Evolutionary conservation across 2,797 vertebrate genomes (phyloP), one percentile per base, ranked within the genome.

Genomic region (Gorsachius magnificus): DNA sequence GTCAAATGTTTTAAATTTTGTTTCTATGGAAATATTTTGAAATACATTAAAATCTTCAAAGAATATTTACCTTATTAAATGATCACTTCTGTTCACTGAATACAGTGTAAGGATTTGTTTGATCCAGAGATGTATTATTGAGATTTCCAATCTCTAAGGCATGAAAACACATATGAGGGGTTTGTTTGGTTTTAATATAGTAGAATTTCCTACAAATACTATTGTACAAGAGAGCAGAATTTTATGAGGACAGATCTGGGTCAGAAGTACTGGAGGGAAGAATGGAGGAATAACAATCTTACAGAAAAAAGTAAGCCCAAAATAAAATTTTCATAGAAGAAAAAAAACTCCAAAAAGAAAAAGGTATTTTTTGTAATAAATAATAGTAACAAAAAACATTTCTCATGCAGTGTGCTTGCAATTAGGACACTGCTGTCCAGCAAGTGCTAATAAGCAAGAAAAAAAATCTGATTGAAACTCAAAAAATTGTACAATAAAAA

Each of bases 351-450:
- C 9, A 46, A 61, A 74, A 76, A 43, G 31, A 69, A 54, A 79
- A 79, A 57, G 5, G 1, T 83, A 63, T 83, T 54, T 63, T 92
- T 78, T 45, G 15, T 45, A 68, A 24, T 66, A 93, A 92, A 87
- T 45, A 66, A 89, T 26, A 92, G n/a, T 15, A 93, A 48, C 18
- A 81, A 56, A 38, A 35, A 31, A 28, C 5, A 46, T 45, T 54
- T 64, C 21, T 80, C 94, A 93, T 95, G 93, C 96, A 94, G 31
- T 33, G 17, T 76, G 51, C 45, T 93, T 94, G 83, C 70, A 57
- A 25, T 57, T 53, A 65, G 81, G 88, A 80, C 53, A 90, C n/a
- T 76, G 77, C 58, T 68, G 70, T 56, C 65, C 88, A 89, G 90
- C 60, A 93, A 93, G 36, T 38, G 0, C 29, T 84, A 95, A 70